phyloP scores from a whole-genome alignment of 2,797 vertebrate genomes.

The Kryptopterus vitreolus region DNA sequence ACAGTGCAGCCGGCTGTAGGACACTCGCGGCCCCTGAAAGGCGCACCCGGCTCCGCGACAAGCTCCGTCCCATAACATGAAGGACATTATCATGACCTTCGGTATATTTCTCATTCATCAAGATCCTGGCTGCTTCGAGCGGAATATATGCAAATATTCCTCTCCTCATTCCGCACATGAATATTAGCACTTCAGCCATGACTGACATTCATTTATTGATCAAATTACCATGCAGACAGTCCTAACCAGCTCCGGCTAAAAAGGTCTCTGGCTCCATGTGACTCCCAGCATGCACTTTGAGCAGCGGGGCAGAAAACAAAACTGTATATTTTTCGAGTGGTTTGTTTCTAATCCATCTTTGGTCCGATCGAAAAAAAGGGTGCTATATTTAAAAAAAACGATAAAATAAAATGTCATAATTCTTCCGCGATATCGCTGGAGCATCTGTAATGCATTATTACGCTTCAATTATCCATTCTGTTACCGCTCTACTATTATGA shows the following conservation, averaged over 20 bases:
- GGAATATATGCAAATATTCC: slow-evolving; percentile 41
- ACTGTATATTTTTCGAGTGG: neutral
- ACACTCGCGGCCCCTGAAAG: slow-evolving; percentile 3
- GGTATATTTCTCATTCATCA: slow-evolving; percentile 37
- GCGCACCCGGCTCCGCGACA: neutral
- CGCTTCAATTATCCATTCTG: slow-evolving; percentile 15
- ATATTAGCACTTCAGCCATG: slow-evolving; percentile 33
- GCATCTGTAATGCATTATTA: neutral
- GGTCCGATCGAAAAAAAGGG: neutral
- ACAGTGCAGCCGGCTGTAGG: neutral
- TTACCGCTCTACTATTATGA: slow-evolving; percentile 30
- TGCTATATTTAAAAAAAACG: neutral
- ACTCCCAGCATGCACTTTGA: slow-evolving; percentile 22
- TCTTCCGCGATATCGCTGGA: too few relatives aligned
- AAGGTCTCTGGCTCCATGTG: slow-evolving; percentile 15
- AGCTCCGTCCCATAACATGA: slow-evolving; percentile 15
- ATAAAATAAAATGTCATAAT: neutral
- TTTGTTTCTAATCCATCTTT: neutral
- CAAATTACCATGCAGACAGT: slow-evolving; percentile 40
- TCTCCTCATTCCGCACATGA: slow-evolving; percentile 27
- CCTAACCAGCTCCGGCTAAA: slow-evolving; percentile 30
- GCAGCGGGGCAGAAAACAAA: neutral
- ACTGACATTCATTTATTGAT: slow-evolving; percentile 44
- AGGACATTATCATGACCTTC: slow-evolving; percentile 38
- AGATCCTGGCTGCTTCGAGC: neutral